Evolutionary conservation across 1,140 invertebrate species (phyloP).

Genomic region (Bombus terrestris): DNA sequence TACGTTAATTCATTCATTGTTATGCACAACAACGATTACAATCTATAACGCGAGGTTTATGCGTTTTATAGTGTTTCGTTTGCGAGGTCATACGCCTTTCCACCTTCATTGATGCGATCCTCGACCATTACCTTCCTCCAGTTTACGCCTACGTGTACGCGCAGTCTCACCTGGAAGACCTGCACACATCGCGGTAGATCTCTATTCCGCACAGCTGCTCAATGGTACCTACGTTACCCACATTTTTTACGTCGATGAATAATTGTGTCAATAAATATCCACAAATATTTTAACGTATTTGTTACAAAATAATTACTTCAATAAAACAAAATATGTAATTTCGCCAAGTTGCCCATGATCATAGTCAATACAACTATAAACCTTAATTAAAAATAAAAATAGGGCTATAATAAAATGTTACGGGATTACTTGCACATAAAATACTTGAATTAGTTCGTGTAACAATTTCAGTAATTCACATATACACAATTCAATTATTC

Average conservation of each 20-base stretch:
- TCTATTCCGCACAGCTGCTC: slow-evolving; percentile 8
- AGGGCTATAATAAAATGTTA: too few species aligned
- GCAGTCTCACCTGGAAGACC: slow-evolving; percentile 32
- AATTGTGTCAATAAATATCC: neutral
- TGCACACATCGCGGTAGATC: neutral
- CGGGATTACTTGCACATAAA: too few species aligned
- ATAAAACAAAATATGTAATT: too few species aligned
- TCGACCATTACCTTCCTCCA: slow-evolving; percentile 10
- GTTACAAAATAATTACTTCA: too few species aligned
- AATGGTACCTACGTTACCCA: neutral
- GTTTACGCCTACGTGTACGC: slow-evolving; percentile 16
- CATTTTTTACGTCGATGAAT: neutral
- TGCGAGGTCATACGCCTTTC: slow-evolving; percentile 43
- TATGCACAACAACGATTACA: neutral
- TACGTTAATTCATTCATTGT: neutral
- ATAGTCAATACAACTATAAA: too few species aligned
- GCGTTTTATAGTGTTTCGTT: slow-evolving; percentile 19
- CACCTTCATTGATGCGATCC: slow-evolving; percentile 23
- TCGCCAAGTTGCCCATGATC: too few species aligned
- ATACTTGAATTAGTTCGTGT: too few species aligned
- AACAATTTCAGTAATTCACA: too few species aligned
- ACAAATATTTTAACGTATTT: too few species aligned
- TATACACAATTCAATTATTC: too few species aligned
- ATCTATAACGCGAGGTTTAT: neutral
- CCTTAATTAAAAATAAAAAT: too few species aligned